These are phyloP conservation scores for Onychostoma macrolepis DNA, from an alignment of 2,113 vertebrate genomes.

Conservation along the genomic window DNA sequence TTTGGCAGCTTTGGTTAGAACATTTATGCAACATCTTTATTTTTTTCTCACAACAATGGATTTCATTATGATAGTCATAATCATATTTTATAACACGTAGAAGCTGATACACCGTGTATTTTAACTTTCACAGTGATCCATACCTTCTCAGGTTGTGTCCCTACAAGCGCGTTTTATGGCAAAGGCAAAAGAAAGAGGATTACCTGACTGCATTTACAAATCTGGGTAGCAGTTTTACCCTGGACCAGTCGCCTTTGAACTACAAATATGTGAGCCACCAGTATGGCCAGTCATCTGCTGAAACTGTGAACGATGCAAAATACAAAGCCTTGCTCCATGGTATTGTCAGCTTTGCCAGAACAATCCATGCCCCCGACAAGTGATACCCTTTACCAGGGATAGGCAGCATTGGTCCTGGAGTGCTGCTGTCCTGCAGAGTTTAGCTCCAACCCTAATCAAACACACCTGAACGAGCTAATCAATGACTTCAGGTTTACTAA, in stretches of 20 bases:
- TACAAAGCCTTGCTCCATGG: slow-evolving; percentile 45
- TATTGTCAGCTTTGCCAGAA: slow-evolving; percentile 49
- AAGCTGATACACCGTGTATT: neutral
- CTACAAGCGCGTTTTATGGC: too few species aligned
- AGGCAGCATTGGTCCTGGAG: too few species aligned
- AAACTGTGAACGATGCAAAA: slow-evolving; percentile 50
- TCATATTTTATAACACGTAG: neutral
- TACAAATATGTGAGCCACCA: slow-evolving; percentile 51
- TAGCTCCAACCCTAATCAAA: too few species aligned
- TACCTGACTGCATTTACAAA: slow-evolving; percentile 50
- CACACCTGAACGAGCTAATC: too few species aligned
- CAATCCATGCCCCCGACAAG: slow-evolving; percentile 42
- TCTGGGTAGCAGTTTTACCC: slow-evolving; percentile 50
- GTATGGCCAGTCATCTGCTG: slow-evolving; percentile 49
- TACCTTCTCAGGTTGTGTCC: too few species aligned
- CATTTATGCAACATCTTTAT: neutral
- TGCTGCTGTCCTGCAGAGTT: too few species aligned
- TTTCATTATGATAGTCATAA: neutral
- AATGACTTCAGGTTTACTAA: too few species aligned
- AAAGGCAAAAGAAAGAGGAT: too few species aligned
- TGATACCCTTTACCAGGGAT: slow-evolving; percentile 1
- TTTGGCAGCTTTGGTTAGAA: neutral
- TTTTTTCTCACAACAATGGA: neutral
- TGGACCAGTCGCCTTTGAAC: slow-evolving; percentile 43
- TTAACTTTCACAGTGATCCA: neutral